Percentiles rank a stretch among this genome's conserved stretches.
Conservation (phyloP, 1,140 invertebrate genomes). For the Drosophila punjabiensis region DNA sequence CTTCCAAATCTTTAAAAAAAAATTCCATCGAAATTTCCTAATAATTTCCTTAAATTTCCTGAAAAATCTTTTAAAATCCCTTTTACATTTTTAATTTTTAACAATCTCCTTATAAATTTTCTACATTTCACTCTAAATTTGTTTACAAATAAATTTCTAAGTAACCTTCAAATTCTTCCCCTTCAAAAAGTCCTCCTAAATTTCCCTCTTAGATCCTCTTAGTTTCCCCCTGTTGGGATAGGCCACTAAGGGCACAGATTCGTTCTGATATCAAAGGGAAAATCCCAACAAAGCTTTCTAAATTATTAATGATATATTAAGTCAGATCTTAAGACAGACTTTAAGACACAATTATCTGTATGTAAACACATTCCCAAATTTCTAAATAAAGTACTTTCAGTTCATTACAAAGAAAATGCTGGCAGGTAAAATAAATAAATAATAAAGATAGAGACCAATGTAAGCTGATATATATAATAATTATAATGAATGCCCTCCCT, state of each 20-base stretch:
- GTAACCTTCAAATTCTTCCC: background rate
- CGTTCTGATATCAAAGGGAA: background rate
- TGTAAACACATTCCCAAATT: background rate
- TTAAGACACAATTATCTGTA: background rate
- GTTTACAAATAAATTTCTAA: background rate
- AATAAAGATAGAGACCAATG: constrained; percentile 1
- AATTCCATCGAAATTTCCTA: no score
- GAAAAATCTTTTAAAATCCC: no score
- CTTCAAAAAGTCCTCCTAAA: background rate
- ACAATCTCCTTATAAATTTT: background rate
- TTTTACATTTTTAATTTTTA: background rate
- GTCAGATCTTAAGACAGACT: background rate
- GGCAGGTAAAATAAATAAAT: background rate
- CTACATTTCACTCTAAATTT: background rate
- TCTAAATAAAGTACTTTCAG: background rate
- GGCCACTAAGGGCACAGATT: background rate
- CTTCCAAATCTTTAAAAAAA: no score
- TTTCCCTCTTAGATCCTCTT: background rate
- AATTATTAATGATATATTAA: background rate
- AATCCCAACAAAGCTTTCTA: background rate
- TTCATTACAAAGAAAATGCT: background rate
- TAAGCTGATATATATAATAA: background rate
- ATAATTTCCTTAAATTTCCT: background rate
- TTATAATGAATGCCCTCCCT: background rate
- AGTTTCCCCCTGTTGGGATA: constrained; percentile 36